Conservation (phyloP, 2,113 vertebrate species). For the Mastomys coucha region DNA sequence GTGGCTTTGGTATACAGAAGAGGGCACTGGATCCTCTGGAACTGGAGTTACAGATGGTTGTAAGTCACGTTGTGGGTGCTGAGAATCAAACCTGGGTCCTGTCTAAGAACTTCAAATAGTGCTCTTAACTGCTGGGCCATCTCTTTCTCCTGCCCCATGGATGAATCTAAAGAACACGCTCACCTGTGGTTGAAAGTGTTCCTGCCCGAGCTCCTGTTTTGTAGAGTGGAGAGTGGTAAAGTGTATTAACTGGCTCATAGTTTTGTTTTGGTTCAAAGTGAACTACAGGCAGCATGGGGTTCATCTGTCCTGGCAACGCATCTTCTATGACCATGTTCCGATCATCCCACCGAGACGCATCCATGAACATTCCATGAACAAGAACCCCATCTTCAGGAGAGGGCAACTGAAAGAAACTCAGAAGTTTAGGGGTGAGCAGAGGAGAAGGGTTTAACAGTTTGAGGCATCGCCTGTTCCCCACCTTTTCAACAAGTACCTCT, state of each 20-base stretch:
- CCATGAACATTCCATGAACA: conserved; percentile 92
- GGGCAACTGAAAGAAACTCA: conserved; percentile 83
- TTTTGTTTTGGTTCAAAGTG: conserved; percentile 91
- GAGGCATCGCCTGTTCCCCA: background rate
- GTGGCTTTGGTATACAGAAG: background rate
- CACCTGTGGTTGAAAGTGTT: conserved; percentile 90
- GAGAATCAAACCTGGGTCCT: no score
- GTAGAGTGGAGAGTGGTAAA: conserved; percentile 90
- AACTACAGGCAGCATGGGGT: conserved; percentile 87
- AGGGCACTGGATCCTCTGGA: background rate
- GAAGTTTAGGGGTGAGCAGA: background rate
- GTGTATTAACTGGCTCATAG: conserved; percentile 79
- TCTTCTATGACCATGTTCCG: conserved; percentile 88
- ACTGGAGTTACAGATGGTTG: background rate
- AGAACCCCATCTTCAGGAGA: conserved; percentile 87
- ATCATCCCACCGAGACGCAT: conserved; percentile 89
- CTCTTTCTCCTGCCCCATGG: background rate
- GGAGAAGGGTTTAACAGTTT: background rate
- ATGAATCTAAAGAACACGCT: background rate
- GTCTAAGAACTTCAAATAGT: background rate
- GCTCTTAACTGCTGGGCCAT: no score
- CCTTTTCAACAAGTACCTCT: background rate
- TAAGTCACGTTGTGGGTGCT: background rate
- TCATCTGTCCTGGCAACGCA: conserved; percentile 87
- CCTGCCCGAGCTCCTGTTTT: conserved; percentile 91